Percentiles rank a stretch among this genome's conserved stretches.
Conservation (phyloP, 2,888 invertebrate species). For the Yponomeuta plumbellus region DNA sequence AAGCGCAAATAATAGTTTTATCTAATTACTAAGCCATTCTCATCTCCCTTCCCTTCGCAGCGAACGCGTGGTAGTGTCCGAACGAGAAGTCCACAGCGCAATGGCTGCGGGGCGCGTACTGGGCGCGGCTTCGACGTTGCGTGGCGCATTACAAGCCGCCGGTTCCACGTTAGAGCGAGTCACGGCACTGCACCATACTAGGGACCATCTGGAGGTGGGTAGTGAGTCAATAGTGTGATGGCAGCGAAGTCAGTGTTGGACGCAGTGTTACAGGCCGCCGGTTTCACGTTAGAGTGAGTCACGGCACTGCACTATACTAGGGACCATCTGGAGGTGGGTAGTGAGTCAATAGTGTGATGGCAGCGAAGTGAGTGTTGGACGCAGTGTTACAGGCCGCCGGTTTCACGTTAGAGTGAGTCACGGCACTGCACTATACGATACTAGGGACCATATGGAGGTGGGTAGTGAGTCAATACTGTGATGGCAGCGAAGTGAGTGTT, state of each 20-base stretch:
- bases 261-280: conserved; percentile 67
- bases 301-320: conserved; percentile 89
- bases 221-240: not conserved
- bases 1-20: too few species aligned
- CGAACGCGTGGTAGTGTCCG: conserved; percentile 60
- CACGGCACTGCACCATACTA: conserved; percentile 88
- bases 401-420: conserved; percentile 63
- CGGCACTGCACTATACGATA: conserved; percentile 85
- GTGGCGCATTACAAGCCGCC: conserved; percentile 79
- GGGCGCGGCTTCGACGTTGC: conserved; percentile 86
- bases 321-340: conserved; percentile 80
- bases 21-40: too few species aligned
- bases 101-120: conserved; percentile 83
- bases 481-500: not conserved
- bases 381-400: not conserved
- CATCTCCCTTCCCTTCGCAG: conserved; percentile 27
- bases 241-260: not conserved
- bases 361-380: not conserved
- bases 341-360: not conserved
- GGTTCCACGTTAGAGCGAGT: conserved; percentile 84
- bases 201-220: conserved; percentile 81
- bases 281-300: conserved; percentile 83
- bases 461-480: not conserved
- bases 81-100: conserved; percentile 49
- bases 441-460: conserved; percentile 82